These are phyloP conservation scores for Palloptera scutellata DNA, from an alignment of 2,888 invertebrate species.

Conservation along the genomic window DNA sequence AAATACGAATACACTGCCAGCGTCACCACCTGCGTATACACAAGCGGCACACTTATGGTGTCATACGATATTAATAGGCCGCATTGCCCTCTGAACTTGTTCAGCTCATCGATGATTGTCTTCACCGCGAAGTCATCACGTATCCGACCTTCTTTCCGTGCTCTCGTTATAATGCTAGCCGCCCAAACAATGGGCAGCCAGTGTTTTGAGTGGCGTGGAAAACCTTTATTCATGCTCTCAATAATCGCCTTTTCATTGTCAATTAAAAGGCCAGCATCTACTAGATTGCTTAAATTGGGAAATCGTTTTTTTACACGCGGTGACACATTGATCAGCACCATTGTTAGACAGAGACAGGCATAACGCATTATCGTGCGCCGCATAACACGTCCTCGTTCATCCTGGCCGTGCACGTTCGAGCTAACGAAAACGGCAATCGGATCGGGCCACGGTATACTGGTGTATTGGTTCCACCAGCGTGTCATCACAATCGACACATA, in stretches of 20 bases:
- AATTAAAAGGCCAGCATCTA: constrained; percentile 83
- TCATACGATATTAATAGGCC: constrained; percentile 80
- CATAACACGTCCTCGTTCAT: constrained; percentile 83
- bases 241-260: constrained; percentile 84
- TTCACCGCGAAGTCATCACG: constrained; percentile 92
- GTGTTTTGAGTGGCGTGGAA: constrained; percentile 86
- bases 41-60: constrained; percentile 78
- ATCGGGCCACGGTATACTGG: constrained; percentile 86
- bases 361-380: constrained; percentile 84
- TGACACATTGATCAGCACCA: constrained; percentile 86
- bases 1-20: constrained; percentile 89
- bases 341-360: constrained; percentile 85
- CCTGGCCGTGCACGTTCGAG: constrained; percentile 84
- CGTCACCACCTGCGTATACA: constrained; percentile 90
- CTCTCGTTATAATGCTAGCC: constrained; percentile 86
- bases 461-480: constrained; percentile 91
- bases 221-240: constrained; percentile 79
- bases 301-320: constrained; percentile 89
- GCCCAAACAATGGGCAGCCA: constrained; percentile 94
- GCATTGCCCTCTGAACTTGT: constrained; percentile 83
- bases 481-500: constrained; percentile 93
- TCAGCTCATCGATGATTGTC: constrained; percentile 86
- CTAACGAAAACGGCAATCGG: constrained; percentile 86
- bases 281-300: constrained; percentile 82
- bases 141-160: constrained; percentile 88